These are phyloP conservation scores for Smittia sp. DNA, from an alignment of 2,888 invertebrate genomes.

Conservation along the genomic window DNA sequence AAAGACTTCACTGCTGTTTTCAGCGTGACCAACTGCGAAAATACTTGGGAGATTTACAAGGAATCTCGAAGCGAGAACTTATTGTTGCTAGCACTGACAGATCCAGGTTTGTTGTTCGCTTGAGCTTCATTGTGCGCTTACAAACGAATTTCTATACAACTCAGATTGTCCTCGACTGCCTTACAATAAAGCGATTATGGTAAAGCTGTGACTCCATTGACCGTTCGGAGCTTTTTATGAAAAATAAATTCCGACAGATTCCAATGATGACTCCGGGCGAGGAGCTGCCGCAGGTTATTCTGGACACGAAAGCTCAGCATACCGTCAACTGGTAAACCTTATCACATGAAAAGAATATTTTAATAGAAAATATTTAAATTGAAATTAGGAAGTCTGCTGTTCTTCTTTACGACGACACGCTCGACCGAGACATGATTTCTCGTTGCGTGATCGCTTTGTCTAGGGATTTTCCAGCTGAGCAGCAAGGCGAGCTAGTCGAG, in stretches of 20 bases:
- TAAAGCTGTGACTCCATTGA: conserved; percentile 45
- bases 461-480: conserved; percentile 31
- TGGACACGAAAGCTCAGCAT: conserved; percentile 67
- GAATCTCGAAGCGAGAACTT: conserved; percentile 63
- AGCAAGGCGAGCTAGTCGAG: conserved; percentile 42
- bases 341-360: no score
- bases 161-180: conserved; percentile 74
- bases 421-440: conserved; percentile 65
- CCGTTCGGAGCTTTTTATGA: no score
- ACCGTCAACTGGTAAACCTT: conserved; percentile 73
- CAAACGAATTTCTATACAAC: no score
- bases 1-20: conserved; percentile 72
- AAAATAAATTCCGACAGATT: no score
- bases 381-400: conserved; percentile 61
- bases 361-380: no score
- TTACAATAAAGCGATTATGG: conserved; percentile 63
- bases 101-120: conserved; percentile 51
- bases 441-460: conserved; percentile 58
- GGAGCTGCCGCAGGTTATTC: conserved; percentile 73
- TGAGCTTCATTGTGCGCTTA: no score
- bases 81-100: conserved; percentile 72
- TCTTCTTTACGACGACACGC: conserved; percentile 68
- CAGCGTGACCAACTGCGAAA: conserved; percentile 69
- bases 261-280: conserved; percentile 65
- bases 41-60: conserved; percentile 70